Evolutionary conservation across 2,797 vertebrate genomes (phyloP), one percentile per base, ranked within the genome.

Genomic region (Urosaurus nigricauda): DNA sequence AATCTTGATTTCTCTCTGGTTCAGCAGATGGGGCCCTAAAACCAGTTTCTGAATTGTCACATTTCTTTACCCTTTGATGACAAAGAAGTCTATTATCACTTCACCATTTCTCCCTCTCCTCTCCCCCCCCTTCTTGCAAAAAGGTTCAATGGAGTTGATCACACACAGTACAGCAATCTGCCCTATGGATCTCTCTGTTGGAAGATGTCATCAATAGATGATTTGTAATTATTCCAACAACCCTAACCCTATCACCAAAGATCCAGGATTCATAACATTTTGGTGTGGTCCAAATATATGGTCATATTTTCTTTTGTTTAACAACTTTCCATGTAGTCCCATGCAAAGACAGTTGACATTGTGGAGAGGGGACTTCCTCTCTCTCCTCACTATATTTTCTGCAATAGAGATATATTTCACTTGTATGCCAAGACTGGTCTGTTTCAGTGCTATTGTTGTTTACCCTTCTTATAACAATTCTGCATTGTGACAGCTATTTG

Each of bases 1-100:
- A 97, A 97, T 97, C 97, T 97, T 97, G 97, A 97, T 97, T 97
- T 97, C 96, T 98, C 96, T 97, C 97, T 97, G 97, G 97, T 97
- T 97, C 96, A 97, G 97, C 97, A 97, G 97, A 97, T 97, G 97
- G 96, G 96, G 96, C 95, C 96, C 96, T 97, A 97, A 97, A 97
- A 97, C 96, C 94, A 92, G 97, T 96, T 97, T 96, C 95, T 95
- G 95, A 96, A 96, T 96, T 97, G 96, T 97, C 97, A 96, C 97
- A 97, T 97, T 97, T 97, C 96, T 97, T 97, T 96, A 97, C 96
- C 95, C 94, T 97, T 96, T 95, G 96, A 97, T 96, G 96, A 97
- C 96, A 96, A 96, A 97, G 96, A 95, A 96, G 95, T 78, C 96
- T 94, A 94, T 96, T 96, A 96, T 94, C 96, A 95, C 92, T 94